A percentile compares a stretch with the other conserved stretches of the same genome.
Conservation (phyloP, 2,113 vertebrate genomes). For the Irena cyanogastra region DNA sequence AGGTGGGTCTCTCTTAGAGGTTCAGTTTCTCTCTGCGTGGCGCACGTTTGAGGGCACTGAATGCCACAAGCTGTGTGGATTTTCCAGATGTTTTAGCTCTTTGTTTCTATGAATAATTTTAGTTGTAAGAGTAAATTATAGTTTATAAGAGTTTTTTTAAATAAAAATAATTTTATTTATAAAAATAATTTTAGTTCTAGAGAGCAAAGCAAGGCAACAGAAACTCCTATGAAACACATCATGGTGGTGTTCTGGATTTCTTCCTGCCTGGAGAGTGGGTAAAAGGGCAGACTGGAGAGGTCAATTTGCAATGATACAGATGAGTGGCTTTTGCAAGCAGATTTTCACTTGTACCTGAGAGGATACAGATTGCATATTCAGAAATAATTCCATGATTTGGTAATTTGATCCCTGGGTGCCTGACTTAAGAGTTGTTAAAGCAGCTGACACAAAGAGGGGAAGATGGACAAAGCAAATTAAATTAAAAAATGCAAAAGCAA, state of each 20-base stretch:
- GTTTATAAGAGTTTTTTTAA: no score
- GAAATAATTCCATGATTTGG: neutral
- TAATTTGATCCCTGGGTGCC: neutral
- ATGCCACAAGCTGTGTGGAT: neutral
- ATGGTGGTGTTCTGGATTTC: neutral
- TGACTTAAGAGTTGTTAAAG: neutral
- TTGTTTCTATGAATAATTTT: neutral
- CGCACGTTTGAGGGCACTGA: neutral
- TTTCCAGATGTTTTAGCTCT: neutral
- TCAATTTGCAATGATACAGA: neutral
- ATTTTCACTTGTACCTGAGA: neutral
- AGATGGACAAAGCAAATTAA: neutral
- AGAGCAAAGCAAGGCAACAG: neutral
- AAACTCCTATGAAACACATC: neutral
- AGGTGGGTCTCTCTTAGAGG: neutral
- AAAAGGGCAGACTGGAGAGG: neutral
- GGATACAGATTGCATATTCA: neutral
- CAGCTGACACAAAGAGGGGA: neutral
- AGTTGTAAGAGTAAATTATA: neutral
- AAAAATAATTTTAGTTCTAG: neutral
- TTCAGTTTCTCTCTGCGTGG: neutral
- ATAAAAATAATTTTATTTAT: no score
- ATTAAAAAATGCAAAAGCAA: neutral
- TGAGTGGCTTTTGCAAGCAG: neutral
- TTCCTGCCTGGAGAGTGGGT: neutral